Conservation (phyloP, 2,113 vertebrate genomes). For the Muntiacus muntjak region DNA sequence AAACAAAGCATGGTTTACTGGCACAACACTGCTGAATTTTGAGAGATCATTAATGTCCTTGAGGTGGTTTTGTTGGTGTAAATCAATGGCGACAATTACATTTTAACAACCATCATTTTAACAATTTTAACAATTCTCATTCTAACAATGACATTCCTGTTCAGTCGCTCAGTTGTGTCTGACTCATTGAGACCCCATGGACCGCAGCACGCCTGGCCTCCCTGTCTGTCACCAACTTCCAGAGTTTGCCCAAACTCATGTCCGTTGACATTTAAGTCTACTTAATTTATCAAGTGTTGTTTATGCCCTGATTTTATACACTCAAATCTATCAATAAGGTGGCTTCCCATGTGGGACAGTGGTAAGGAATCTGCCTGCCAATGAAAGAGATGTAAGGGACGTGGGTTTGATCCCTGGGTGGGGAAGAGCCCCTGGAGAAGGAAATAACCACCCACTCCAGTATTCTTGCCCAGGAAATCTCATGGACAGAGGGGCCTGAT, state of each 20-base stretch:
- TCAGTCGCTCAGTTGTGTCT: accelerated
- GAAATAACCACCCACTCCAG: not conserved
- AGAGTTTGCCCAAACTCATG: not conserved
- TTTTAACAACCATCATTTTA: not conserved
- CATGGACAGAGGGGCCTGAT: not conserved
- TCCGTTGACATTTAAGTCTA: constrained; percentile 83
- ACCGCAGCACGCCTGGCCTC: not conserved
- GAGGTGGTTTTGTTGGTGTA: constrained; percentile 82
- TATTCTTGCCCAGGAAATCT: not conserved
- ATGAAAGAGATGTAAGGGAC: not conserved
- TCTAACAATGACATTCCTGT: constrained; percentile 82
- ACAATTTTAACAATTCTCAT: constrained; percentile 60
- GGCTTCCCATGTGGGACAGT: not conserved
- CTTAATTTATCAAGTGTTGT: constrained; percentile 89
- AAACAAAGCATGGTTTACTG: constrained; percentile 84
- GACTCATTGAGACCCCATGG: not conserved
- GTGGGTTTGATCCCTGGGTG: not conserved
- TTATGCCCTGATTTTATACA: constrained; percentile 88
- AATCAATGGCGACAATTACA: constrained; percentile 77
- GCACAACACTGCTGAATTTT: constrained; percentile 83
- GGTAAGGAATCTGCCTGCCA: not conserved
- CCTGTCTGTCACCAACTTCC: not conserved
- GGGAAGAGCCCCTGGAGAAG: not conserved
- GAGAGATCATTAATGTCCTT: constrained; percentile 80
- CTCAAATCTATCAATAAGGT: constrained; percentile 86